Percentiles rank a stretch among this genome's conserved stretches.
Evolutionary conservation across 2,113 vertebrate genomes (phyloP).

Genomic region (Quiscalus mexicanus): DNA sequence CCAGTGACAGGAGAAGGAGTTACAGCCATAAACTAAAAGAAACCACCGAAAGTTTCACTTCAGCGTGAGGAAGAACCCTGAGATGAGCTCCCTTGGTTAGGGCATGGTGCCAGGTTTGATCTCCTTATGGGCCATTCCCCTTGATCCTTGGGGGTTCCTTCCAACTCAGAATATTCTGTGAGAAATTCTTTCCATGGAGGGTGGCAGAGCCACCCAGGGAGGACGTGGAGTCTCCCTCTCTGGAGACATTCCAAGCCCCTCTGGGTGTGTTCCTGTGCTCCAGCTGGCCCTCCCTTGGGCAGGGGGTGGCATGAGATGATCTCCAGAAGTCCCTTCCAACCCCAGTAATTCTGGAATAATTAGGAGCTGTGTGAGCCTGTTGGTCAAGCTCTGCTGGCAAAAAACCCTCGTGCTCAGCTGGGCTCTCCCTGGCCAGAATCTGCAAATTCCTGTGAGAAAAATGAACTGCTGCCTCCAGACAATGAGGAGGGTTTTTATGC

Average conservation of each 20-base stretch:
- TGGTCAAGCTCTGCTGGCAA: fast-evolving
- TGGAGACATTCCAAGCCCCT: not conserved
- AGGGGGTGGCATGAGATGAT: fast-evolving
- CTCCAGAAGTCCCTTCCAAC: not conserved
- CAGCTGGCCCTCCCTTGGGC: not conserved
- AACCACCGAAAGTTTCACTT: not conserved
- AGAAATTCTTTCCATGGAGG: not conserved
- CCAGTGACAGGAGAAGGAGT: not conserved
- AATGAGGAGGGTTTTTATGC: not conserved
- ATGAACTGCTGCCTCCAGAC: slow-evolving; percentile 9
- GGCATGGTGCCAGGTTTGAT: not conserved
- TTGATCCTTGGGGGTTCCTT: not conserved
- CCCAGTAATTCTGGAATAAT: not conserved
- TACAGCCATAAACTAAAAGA: not conserved
- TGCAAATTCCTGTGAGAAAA: not conserved
- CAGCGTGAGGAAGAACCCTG: fast-evolving
- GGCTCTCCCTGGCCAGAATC: not conserved
- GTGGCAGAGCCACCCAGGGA: not conserved
- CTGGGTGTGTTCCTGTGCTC: not conserved
- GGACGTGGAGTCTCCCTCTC: fast-evolving
- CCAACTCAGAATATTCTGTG: not conserved
- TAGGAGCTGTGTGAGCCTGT: not conserved
- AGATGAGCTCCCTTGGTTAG: not conserved
- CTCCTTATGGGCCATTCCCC: not conserved
- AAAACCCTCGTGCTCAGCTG: not conserved